Evolutionary conservation across 2,888 invertebrate species (phyloP).

Genomic region (Dendrolimus pini): DNA sequence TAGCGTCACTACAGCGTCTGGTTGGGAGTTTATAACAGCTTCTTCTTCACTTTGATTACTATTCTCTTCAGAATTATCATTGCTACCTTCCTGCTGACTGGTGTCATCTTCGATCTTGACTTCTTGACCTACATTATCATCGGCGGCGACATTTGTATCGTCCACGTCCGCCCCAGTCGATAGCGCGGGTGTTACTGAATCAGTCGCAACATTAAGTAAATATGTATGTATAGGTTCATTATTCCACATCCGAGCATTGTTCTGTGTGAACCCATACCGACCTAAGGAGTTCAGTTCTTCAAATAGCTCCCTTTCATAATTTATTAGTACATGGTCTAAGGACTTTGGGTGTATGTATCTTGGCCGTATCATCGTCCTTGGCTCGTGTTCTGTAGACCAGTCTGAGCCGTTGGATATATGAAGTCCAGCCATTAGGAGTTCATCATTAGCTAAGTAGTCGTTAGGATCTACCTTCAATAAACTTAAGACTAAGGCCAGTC

Average conservation of each 20-base stretch:
- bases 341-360: conserved; percentile 83
- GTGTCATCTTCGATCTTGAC: conserved; percentile 57
- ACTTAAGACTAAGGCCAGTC: conserved; percentile 88
- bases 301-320: conserved; percentile 84
- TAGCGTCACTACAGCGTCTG: conserved; percentile 57
- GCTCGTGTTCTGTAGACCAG: conserved; percentile 78
- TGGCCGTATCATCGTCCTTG: conserved; percentile 75
- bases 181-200: conserved; percentile 57
- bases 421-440: conserved; percentile 73
- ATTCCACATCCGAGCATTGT: conserved; percentile 65
- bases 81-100: conserved; percentile 19
- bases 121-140: conserved; percentile 67
- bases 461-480: conserved; percentile 86
- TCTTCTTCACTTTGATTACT: conserved; percentile 15
- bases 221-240: conserved; percentile 65
- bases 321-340: conserved; percentile 81
- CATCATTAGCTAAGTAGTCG: conserved; percentile 78
- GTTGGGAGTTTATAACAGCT: conserved; percentile 16
- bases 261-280: conserved; percentile 46
- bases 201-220: conserved; percentile 67
- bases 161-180: conserved; percentile 41
- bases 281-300: conserved; percentile 85
- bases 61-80: conserved; percentile 19
- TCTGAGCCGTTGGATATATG: conserved; percentile 81
- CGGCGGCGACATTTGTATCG: conserved; percentile 56